Evolutionary conservation across 2,797 vertebrate genomes (phyloP), one percentile per base, ranked within the genome.

Genomic region (Calcarius lapponicus): DNA sequence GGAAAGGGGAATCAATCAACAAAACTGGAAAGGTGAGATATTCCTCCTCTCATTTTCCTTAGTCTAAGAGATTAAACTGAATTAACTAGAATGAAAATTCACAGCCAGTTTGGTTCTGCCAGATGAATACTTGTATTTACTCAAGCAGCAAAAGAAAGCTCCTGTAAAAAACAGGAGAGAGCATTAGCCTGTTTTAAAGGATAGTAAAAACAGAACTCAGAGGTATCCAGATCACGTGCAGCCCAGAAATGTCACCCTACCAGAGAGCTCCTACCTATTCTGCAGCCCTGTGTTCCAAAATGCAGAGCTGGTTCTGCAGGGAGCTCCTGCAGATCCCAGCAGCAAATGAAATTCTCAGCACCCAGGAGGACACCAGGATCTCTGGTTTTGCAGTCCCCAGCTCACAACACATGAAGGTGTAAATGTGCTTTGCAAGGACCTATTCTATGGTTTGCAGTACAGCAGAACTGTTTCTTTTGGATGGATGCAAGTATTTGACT

Each of bases 141-240:
- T 31, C 51, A 53, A 53, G 29, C 29, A 53, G 51, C 29, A 53
- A 19, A 53, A 53, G 51, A 31, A 53, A 53, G 51, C 17, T 53
- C 51, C 29, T 31, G 18, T 12, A 53, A 19, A 53, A 53, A 53
- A 31, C 11, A 31, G 7, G 29, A 81, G 71, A 58, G 74, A 93
- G 79, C 18, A 53, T 84, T 88, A 90, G 66, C 40, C 75, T 71
- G 42, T 95, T 97, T 95, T 36, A 76, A 89, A 82, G 71, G 82
- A 72, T 51, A 81, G 51, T 64, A 92, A 71, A 84, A 96, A 81
- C n/a, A 88, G 58, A 94, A 62, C 80, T 92, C 53, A 85, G 87
- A 95, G 73, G 64, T 54, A 28, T 9, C 57, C 48, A 28, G 79
- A 65, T 38, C 45, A 47, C 1, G 5, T 78, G 75, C 61, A 96